Evolutionary conservation across 2,888 invertebrate species (phyloP).

Genomic region (Harmothoe impar): DNA sequence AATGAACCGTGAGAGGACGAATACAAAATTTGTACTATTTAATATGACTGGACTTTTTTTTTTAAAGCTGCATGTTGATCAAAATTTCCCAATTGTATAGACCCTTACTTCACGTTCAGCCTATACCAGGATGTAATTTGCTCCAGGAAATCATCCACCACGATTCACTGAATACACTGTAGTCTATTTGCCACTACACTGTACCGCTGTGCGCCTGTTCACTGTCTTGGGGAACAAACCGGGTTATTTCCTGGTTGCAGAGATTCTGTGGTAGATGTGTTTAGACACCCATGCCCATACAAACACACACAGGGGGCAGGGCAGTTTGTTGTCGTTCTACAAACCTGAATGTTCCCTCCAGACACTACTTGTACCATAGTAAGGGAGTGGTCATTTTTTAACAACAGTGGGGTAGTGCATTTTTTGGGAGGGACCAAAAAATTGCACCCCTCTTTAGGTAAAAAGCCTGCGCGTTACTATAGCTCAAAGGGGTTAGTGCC

Average conservation of each 20-base stretch:
- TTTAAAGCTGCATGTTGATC: no score
- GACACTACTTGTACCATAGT: background rate
- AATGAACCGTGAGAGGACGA: no score
- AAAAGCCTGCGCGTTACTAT: no score
- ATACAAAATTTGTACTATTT: no score
- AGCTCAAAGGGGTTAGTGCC: no score
- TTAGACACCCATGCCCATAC: background rate
- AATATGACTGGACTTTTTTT: no score
- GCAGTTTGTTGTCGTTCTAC: background rate
- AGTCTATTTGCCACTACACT: no score
- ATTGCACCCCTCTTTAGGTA: background rate
- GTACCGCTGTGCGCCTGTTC: background rate
- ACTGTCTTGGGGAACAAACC: background rate
- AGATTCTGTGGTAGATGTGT: background rate
- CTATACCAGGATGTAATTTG: background rate
- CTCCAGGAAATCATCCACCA: background rate
- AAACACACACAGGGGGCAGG: background rate
- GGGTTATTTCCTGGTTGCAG: background rate
- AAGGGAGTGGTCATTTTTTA: background rate
- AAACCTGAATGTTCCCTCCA: background rate
- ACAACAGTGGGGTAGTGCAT: background rate
- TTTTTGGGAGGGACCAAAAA: background rate
- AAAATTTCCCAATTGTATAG: no score
- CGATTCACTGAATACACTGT: no score
- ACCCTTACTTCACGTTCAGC: background rate